Base-by-base conservation (phyloP, 2,888 invertebrate species). In the Leistus spinibarbis region DNA sequence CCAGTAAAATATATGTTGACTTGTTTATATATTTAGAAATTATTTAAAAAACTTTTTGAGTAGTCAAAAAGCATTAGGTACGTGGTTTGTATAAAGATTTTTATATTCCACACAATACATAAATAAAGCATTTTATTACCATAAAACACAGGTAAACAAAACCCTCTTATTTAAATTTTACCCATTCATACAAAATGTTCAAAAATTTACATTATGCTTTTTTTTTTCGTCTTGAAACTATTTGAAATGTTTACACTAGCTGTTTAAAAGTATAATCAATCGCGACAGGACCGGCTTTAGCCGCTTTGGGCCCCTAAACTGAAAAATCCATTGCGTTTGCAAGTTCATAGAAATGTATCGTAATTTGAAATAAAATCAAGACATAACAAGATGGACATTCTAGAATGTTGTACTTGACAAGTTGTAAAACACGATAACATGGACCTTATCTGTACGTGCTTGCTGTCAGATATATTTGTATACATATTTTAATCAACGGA, bases 391-490 rank as follows among this genome's bases (percentile, higher is more conserved):
- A 60, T 69, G 65, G 54, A 54, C 73, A 60, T 60, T 19, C 10
- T 20, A 17, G 17, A 16, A 60, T 60, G 60, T 22, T 22, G 60
- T 13, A 60, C 60, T 60, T 60, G 60, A 60, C 22, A 40, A 60
- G 60, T 60, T 19, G 20, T 60, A 4, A 40, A 40, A 60, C 17
- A 60, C 60, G 64, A 64, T 64, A 64, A 64, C n/a, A 20, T 16
- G 20, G 22, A 53, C 16, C 57, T 71, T 71, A 71, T 71, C 70
- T 62, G 53, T 71, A 71, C 70, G 63, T 71, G 64, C 64, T 20
- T 22, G 22, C 40, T 22, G 63, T 71, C 63, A 54, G 19, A 22
- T 69, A 54, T n/a, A n/a, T 54, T 64, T 20, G 22, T 69, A 69
- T 27, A 57, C 54, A 22, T 20, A 69, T 23, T 54, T 40, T 40